A percentile compares a stretch with the other conserved stretches of the same genome.
These are phyloP conservation scores for Pionites leucogaster DNA, from an alignment of 2,113 vertebrate genomes.

Conservation along the genomic window DNA sequence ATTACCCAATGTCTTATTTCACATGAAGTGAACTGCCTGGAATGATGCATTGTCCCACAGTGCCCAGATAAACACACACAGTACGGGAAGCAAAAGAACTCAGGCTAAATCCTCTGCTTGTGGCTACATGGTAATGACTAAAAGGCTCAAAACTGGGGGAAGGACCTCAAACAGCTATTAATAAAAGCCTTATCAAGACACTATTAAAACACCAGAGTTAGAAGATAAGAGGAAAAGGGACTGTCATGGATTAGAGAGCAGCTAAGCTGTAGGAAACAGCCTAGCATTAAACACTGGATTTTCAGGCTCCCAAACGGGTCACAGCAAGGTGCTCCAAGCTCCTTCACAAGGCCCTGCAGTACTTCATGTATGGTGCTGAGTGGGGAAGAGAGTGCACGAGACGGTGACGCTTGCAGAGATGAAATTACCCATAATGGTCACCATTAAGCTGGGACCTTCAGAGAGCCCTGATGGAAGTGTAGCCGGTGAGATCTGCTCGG, in stretches of 20 bases:
- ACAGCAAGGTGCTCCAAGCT: background rate
- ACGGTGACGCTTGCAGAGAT: background rate
- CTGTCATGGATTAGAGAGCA: background rate
- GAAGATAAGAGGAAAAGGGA: background rate
- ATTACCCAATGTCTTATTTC: background rate
- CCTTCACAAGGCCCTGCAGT: background rate
- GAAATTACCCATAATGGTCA: background rate
- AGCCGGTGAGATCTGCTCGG: background rate
- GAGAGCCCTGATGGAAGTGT: background rate
- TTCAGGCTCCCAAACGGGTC: background rate
- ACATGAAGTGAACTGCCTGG: background rate
- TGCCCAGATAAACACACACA: background rate
- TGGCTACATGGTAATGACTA: background rate
- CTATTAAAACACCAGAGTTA: background rate
- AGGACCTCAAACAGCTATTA: background rate
- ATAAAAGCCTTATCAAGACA: background rate
- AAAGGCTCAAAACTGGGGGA: background rate
- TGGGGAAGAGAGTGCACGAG: background rate
- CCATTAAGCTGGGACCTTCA: background rate
- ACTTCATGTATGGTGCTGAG: fast-evolving
- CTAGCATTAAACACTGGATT: background rate
- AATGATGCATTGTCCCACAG: background rate
- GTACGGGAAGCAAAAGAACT: background rate
- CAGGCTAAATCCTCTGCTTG: background rate
- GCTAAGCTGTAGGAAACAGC: background rate